Conservation (phyloP, 2,888 invertebrate species). For the Nemoura dubitans region DNA sequence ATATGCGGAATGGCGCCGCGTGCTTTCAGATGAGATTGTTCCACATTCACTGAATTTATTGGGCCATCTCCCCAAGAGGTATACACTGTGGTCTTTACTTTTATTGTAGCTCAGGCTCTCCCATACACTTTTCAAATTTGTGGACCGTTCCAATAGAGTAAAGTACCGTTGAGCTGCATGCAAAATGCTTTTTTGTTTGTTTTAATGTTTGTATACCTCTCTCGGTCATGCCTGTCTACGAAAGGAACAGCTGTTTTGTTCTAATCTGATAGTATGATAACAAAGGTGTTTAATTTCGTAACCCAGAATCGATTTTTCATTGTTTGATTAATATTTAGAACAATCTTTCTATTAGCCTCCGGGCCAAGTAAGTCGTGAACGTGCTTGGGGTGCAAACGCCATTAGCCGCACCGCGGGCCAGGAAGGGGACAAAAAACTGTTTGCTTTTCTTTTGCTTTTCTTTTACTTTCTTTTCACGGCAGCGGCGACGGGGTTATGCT, state of each 20-base stretch:
- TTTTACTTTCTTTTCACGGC: slow-evolving; percentile 3
- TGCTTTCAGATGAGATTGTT: not conserved
- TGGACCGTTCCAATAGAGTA: not conserved
- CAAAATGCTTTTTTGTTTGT: not conserved
- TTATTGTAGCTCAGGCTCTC: not conserved
- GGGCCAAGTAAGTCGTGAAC: not conserved
- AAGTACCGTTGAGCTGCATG: not conserved
- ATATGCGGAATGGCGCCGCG: not conserved
- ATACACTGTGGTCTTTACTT: not conserved
- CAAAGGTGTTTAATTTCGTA: not conserved
- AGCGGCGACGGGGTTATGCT: not conserved
- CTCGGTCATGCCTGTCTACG: not conserved
- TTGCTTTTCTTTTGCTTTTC: slow-evolving; percentile 24
- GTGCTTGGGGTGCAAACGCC: not conserved
- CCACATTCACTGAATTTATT: not conserved
- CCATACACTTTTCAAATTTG: not conserved
- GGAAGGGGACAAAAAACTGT: not conserved
- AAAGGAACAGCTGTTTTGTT: not conserved
- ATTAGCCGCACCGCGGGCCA: not conserved
- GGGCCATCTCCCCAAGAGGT: not conserved
- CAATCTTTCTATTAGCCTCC: not conserved
- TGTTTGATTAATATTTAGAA: not conserved
- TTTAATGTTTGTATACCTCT: not conserved
- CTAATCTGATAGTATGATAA: slow-evolving; percentile 1
- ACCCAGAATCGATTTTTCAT: not conserved